Evolutionary conservation across 2,888 invertebrate species (phyloP), one percentile per base, ranked within the genome.

Genomic region (Drosophila birchii): DNA sequence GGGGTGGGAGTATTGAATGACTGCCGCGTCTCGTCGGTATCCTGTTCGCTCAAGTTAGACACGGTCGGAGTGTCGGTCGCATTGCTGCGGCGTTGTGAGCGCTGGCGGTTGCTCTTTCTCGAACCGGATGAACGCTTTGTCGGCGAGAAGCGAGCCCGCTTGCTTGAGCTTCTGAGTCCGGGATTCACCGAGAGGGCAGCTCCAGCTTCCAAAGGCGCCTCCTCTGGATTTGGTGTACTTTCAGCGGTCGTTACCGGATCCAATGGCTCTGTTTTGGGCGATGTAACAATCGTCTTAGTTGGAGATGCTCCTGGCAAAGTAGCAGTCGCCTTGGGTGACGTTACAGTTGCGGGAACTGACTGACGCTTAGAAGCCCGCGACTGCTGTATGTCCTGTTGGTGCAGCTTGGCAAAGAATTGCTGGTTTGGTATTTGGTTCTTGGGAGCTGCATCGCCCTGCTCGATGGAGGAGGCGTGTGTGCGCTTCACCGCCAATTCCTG

Each of bases 401-500:
- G 88, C 82, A 92, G 72, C 91, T 93, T 88, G 80, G 93, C 91
- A 89, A 91, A 88, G 90, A 93, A 90, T 79, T 93, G 89, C 71
- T 92, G 91, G 79, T 93, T 93, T 29, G 93, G 91, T 62, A 93
- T 91, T 79, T 92, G 92, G 70, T 93, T 93, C 67, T 92, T 93
- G 0, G 92, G 92, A 4, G 86, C 72, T 0, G 90, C 79, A 67
- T 94, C 93, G n/a, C 93, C 93, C 80, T 94, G 94, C 0, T 95
- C 95, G 16, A 95, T 94, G 0, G 96, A 95, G 1, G 81, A 81
- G 1, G 89, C 84, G 54, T 90, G 90, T 2, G 91, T 90, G 77
- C 97, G 94, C 1, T 97, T 97, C 78, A 96, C 96, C 0, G 97
- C 97, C 71, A 97, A 92, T 91, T 97, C 97, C 23, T 96, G 94